Evolutionary conservation across 2,113 vertebrate genomes (phyloP), one percentile per base, ranked within the genome.

Genomic region (Rhea pennata): DNA sequence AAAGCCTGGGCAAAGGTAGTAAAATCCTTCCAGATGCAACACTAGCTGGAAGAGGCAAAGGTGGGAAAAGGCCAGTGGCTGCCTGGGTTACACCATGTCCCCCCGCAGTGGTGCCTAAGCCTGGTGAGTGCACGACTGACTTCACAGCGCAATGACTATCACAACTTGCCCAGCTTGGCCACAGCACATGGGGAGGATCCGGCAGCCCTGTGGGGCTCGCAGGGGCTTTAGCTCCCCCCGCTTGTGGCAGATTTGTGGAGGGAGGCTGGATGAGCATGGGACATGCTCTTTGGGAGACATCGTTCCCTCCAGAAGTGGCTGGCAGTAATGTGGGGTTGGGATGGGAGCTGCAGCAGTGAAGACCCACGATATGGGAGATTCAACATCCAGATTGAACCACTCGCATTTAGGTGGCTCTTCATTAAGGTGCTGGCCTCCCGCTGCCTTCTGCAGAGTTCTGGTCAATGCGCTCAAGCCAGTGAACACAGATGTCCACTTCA

Each of bases 391-490:
- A 48, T 48, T 6, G 11, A 16, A 26, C 51, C 31, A 50, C 12
- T 7, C 14, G 12, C 11, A 15, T 81, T 76, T 76, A 44, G 26
- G 51, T 40, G 65, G 48, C 54, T 74, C 54, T 65, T 23, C 7
- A 27, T 73, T 39, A 50, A 62, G 15, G 27, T 70, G 61, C 31
- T 64, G 61, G 58, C 40, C 36, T 77, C 26, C 53, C 51, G 66
- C 20, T 70, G 54, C 46, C 56, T 84, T 79, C 50, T 84, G 39
- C 77, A 50, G n/a, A 22, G 29, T 59, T 27, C 36, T 40, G 46
- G 33, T 67, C 16, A 73, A 33, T 0, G 0, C 42, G 48, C 7
- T 46, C 9, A 12, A 66, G 39, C 13, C 36, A 13, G 64, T 31
- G 26, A 82, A 69, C 23, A 36, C 9, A 62, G 61, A 31, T 42